Conservation (phyloP, 2,113 vertebrate species). For the Cervus canadensis region DNA sequence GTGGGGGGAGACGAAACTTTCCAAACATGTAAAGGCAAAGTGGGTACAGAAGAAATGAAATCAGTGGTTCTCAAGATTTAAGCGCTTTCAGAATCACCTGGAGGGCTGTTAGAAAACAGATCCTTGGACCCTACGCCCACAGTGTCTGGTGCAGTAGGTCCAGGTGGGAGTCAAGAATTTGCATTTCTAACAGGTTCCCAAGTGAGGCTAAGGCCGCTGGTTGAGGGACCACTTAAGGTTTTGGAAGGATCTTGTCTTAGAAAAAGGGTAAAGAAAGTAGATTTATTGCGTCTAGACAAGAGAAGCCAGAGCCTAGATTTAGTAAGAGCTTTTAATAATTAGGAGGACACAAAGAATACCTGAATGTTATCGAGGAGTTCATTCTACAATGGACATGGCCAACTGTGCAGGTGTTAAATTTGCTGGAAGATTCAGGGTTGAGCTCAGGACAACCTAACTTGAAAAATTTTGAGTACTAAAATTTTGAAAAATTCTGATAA, state of each 20-base stretch:
- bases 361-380: neutral
- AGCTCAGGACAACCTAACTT: neutral
- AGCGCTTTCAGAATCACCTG: neutral
- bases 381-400: neutral
- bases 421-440: neutral
- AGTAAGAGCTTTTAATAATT: neutral
- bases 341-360: neutral
- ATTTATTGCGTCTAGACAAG: neutral
- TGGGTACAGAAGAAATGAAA: neutral
- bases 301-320: neutral
- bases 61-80: neutral
- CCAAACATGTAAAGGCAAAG: neutral
- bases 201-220: neutral
- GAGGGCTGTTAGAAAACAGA: neutral
- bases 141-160: neutral
- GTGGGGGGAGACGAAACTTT: neutral
- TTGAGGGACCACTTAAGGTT: neutral
- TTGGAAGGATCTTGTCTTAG: neutral
- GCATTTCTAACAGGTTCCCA: neutral
- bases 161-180: neutral
- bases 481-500: neutral
- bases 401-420: neutral
- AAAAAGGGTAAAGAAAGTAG: neutral
- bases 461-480: neutral
- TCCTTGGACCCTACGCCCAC: neutral